Evolutionary conservation across 2,113 vertebrate species (phyloP).

Genomic region (Myiopsitta monachus): DNA sequence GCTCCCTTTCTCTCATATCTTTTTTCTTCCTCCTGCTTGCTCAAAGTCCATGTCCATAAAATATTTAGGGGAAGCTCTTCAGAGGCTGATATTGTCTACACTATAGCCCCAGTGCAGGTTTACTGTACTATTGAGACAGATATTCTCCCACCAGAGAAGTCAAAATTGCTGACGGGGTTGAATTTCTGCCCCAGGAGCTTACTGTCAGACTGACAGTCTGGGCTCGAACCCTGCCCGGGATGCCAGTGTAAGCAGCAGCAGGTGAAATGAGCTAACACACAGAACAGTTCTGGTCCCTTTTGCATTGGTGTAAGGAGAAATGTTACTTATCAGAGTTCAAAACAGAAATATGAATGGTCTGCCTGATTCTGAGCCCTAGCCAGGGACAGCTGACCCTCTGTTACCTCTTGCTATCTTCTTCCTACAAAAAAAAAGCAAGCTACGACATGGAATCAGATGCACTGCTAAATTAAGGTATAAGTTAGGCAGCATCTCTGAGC

Average conservation of each 20-base stretch:
- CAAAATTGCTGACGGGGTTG: neutral
- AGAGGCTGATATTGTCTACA: conserved; percentile 25
- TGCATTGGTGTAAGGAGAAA: neutral
- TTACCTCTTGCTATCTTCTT: neutral
- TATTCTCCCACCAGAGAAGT: conserved; percentile 34
- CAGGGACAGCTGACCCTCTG: neutral
- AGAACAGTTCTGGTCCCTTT: neutral
- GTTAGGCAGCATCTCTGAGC: neutral
- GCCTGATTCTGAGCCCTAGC: neutral
- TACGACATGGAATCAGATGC: neutral
- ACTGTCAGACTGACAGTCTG: neutral
- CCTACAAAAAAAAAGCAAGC: neutral
- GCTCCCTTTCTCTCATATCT: neutral
- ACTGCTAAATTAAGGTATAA: neutral
- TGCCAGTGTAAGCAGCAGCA: accelerated
- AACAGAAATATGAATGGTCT: neutral
- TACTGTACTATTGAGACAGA: conserved; percentile 26
- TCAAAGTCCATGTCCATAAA: conserved; percentile 50
- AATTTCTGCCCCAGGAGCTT: neutral
- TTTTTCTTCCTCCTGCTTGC: neutral
- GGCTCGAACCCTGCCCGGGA: neutral
- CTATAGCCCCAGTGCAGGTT: conserved; percentile 19
- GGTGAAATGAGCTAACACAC: accelerated
- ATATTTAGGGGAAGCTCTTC: conserved; percentile 62
- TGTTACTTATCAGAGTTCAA: neutral